Evolutionary conservation across 1,140 invertebrate genomes (phyloP), one percentile per base, ranked within the genome.

Genomic region (Heliconius hermathena): DNA sequence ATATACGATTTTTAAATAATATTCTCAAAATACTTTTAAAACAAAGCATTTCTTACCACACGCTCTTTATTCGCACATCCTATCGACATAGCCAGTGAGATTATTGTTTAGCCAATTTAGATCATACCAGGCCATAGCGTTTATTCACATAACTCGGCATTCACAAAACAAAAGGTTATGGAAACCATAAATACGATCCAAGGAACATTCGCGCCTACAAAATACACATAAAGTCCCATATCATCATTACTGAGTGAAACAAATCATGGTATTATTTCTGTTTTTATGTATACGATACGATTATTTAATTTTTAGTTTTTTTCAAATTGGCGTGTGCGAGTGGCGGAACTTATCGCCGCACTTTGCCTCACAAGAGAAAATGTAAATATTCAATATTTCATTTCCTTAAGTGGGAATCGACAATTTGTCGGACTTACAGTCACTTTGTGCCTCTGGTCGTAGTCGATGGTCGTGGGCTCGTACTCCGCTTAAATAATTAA

Each of bases 241-340:
- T 77, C 76, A 76, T 84, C 81, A 87, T 87, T 85, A 87, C 81
- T 71, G 83, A 72, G 78, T 81, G 83, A 81, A 85, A 85, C 85
- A 86, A 89, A 88, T 88, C 87, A 85, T 76, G 74, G 22, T 66
- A 72, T 75, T 52, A 72, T 33, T 49, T 54, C 29, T 13, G 41
- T 77, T 82, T 82, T 38, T 20, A 77, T 11, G 8, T 38, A 26
- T 29, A 71, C 81, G 77, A 76, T 18, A 78, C 80, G 80, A 81
- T 73, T 71, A 33, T 33, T 33, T 41, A 2, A 33, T 33, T 33
- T 33, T 33, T 33, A 3, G 2, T 33, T 33, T 33, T 33, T 33
- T 33, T 33, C 2, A 33, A 33, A 33, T 33, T 33, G 29, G 29
- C 29, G 29, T 33, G 29, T 33, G 3, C 29, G 8, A 36, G 2